phyloP scores from a whole-genome alignment of 35 echinoderm and acorn worm genomes.

The Ptychodera flava region DNA sequence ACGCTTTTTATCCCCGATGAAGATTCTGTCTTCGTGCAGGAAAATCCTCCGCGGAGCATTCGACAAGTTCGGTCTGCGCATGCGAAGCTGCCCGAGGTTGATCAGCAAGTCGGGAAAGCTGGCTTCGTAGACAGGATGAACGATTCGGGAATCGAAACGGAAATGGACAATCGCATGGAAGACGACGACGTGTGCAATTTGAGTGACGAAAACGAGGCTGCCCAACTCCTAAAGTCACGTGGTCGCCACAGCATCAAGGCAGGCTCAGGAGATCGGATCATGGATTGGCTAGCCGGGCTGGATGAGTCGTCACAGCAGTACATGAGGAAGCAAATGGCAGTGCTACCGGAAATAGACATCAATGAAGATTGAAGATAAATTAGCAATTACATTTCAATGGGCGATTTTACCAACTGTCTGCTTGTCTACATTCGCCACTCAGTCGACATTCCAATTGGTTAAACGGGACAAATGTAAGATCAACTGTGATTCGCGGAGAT shows the following conservation, averaged over 20 bases:
- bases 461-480: no score
- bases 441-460: no score
- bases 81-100: background rate
- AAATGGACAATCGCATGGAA: background rate
- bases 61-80: no score
- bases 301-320: background rate
- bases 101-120: background rate
- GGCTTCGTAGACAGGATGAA: background rate
- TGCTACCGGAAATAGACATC: background rate
- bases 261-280: background rate
- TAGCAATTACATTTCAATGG: no score
- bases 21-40: background rate
- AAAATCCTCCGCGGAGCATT: background rate
- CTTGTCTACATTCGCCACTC: no score
- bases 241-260: background rate
- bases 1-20: background rate
- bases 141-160: background rate
- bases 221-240: background rate
- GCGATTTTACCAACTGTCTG: no score
- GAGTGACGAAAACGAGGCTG: background rate
- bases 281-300: background rate
- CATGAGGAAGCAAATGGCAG: background rate
- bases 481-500: no score
- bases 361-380: background rate
- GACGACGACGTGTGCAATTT: background rate